Base-by-base conservation (phyloP, 2,888 invertebrate species). In the Desoria tigrina region DNA sequence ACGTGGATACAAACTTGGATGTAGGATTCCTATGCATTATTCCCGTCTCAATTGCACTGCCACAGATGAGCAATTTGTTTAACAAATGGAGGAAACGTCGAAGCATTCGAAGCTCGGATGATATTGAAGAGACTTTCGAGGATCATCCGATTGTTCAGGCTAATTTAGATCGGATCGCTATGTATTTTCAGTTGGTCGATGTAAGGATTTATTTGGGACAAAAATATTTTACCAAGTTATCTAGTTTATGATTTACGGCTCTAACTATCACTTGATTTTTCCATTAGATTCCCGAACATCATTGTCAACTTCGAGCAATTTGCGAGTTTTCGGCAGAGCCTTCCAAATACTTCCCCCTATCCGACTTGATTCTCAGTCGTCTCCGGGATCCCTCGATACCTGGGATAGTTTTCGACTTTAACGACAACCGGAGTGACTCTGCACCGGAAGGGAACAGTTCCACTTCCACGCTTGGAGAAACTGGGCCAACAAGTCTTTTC, bases 311-410 rank as follows among this genome's bases (percentile, higher is more conserved):
- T 21, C 63, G 77, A 16, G 73, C 77, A 0, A 49, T 76, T 1
- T 77, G 77, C 61, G 77, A 77, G 68, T 65, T 77, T 45, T 67
- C 77, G 2, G 75, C 77, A 2, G 69, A 76, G 4, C 77, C 77
- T 1, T 66, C 65, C 18, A 71, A 64, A 28, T 77, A 64, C 54
- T 74, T 73, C 24, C 77, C 77, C 6, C 49, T 77, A 23, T 72
- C 76, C 0, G 75, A 77, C 11, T 65, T 78, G 37, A 64, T 77
- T 37, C 61, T 77, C 21, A 69, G 71, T 27, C 66, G 72, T 60
- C 32, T 76, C 1, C 55, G 65, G 27, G 58, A 65, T 56, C 71
- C 71, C 6, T 60, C 54, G 16, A 67, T 63, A 11, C n/a, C 65
- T 1, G 23, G 18, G 4, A n/a, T 45, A 18, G 21, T 16, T 16